phyloP scores from a whole-genome alignment of 1,140 invertebrate species.

The Phymastichus coffea region DNA sequence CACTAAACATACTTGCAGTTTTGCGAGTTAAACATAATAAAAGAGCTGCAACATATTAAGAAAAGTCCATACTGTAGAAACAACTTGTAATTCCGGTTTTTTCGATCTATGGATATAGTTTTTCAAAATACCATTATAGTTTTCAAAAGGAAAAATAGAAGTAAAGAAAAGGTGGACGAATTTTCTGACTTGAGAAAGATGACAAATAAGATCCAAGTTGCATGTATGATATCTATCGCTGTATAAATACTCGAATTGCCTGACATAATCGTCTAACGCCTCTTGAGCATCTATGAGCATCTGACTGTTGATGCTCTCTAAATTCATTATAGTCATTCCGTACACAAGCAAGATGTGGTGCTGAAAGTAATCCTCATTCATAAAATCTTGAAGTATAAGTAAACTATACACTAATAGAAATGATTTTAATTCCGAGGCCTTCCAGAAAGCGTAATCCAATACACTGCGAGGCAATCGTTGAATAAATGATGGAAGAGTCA shows the following conservation, averaged over 20 bases:
- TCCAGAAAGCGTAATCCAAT: conserved; percentile 7
- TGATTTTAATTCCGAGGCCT: conserved; percentile 26
- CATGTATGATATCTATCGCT: background rate
- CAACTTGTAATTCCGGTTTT: background rate
- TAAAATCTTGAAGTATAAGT: conserved; percentile 14
- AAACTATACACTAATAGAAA: conserved; percentile 23
- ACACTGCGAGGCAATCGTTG: background rate
- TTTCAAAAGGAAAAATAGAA: conserved; percentile 26
- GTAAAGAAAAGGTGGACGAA: conserved; percentile 21
- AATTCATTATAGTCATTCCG: conserved; percentile 3
- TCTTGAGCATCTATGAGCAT: conserved; percentile 8
- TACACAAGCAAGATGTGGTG: conserved; percentile 18
- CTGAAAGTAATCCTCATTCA: conserved; percentile 19
- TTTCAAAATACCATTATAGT: background rate
- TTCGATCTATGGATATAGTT: background rate
- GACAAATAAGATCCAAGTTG: conserved; percentile 25
- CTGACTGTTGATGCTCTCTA: conserved; percentile 2
- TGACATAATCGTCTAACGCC: conserved; percentile 8
- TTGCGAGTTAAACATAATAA: conserved; percentile 83
- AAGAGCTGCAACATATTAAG: conserved; percentile 57
- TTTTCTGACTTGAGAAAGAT: conserved; percentile 10
- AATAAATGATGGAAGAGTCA: background rate
- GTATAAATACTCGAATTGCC: conserved; percentile 17
- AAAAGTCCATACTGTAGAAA: too few species aligned
- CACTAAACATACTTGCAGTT: conserved; percentile 79